Conservation (phyloP, 92 coral and sea anemone species). For the Nematostella vectensis region DNA sequence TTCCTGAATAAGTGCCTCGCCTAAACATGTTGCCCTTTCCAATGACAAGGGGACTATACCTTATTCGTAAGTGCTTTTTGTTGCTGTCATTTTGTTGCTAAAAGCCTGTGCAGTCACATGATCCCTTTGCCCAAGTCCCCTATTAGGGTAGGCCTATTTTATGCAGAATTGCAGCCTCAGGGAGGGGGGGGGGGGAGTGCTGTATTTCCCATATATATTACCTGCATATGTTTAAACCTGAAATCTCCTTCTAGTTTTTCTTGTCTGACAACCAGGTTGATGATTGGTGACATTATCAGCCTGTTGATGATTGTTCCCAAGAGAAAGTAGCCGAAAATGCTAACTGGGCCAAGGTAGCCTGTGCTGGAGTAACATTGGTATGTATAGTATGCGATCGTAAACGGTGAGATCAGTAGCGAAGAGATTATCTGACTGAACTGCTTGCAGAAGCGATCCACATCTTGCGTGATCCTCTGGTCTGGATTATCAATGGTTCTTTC, state of each 20-base stretch:
- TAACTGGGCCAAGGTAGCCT: slow-evolving; percentile 83
- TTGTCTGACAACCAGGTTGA: slow-evolving; percentile 74
- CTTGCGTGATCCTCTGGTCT: slow-evolving; percentile 94
- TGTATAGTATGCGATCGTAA: slow-evolving; percentile 80
- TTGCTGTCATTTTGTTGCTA: no score
- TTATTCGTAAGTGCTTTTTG: no score
- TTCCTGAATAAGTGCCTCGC: no score
- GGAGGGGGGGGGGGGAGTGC: no score
- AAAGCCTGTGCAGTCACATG: no score
- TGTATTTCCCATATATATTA: no score
- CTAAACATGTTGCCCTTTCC: no score
- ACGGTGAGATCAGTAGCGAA: slow-evolving; percentile 76
- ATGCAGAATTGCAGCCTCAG: no score
- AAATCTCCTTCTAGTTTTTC: slow-evolving; percentile 90
- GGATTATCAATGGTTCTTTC: slow-evolving; percentile 73
- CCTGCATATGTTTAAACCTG: slow-evolving; percentile 98
- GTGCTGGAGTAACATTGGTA: slow-evolving; percentile 88
- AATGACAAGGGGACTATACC: no score
- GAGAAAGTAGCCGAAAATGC: slow-evolving; percentile 81
- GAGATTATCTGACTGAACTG: slow-evolving; percentile 57
- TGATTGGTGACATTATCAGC: slow-evolving; percentile 85
- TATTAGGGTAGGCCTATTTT: no score
- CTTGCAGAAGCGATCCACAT: slow-evolving; percentile 72
- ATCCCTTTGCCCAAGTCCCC: no score
- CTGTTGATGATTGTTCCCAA: slow-evolving; percentile 77